Evolutionary conservation across 2,113 vertebrate genomes (phyloP), one percentile per base, ranked within the genome.

Genomic region (Diadophis punctatus): DNA sequence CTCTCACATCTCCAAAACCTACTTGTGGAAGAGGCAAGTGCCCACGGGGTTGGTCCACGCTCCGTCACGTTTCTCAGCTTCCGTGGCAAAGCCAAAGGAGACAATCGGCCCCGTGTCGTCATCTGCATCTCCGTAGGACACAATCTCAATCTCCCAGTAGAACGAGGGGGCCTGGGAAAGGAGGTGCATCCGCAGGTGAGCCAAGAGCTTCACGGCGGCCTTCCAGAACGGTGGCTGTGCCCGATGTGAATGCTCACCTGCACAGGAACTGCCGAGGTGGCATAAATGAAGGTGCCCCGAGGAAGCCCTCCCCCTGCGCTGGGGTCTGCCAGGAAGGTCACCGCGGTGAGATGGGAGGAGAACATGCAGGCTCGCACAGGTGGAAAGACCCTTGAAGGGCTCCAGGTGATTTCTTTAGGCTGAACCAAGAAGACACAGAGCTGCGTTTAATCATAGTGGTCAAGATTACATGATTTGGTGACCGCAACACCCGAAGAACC

Each of bases 41-140:
- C 99, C 99, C 91, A 99, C 99, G 43, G 99, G 99, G 95, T 99
- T 99, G 90, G 99, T 99, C 99, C 99, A 99, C 1, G 99, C 99
- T 39, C 99, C 99, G 22, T 99, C 99, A 58, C 99, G 97, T 92
- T 99, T 99, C 95, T 99, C 99, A 0, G 99, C 99, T 95, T 99
- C 99, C 0, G 99, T 99, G 93, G 99, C 99, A 97, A 99, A 99
- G 88, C 99, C 99, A 92, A 99, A 99, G 0, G 99, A 99, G 94
- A 99, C 99, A 48, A 99, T 99, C 0, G 99, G 99, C 8, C 99
- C 99, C 16, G 98, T 99, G 95, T 99, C 99, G 84, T 99, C 99
- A 95, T 99, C 99, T 48, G 98, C 98, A 96, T 99, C 99, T 97
- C 99, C 99, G 96, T 99, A 99, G 97, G 99, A 99, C 97, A 99